phyloP scores from a whole-genome alignment of 2,888 invertebrate genomes.

The Fabriciana adippe region DNA sequence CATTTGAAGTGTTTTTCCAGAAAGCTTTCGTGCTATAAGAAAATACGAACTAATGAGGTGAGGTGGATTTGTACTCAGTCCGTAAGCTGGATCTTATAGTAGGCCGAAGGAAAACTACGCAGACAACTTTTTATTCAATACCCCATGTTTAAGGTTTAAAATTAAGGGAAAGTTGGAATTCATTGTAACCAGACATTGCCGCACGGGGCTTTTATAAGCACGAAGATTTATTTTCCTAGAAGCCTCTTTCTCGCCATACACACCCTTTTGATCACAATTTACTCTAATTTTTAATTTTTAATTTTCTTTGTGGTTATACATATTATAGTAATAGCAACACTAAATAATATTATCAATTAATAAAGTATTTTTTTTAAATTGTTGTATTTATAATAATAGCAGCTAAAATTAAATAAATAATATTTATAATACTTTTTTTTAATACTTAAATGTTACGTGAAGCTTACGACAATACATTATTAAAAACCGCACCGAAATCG shows the following conservation, averaged over 20 bases:
- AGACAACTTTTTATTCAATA: constrained; percentile 7
- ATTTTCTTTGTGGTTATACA: too few relatives aligned
- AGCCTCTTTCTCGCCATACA: constrained; percentile 22
- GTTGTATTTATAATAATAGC: too few relatives aligned
- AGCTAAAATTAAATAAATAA: too few relatives aligned
- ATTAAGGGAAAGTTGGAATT: constrained; percentile 17
- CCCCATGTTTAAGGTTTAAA: constrained; percentile 17
- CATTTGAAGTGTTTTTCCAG: constrained; percentile 9
- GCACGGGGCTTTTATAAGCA: constrained; percentile 33
- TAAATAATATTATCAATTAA: too few relatives aligned
- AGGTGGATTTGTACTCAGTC: constrained; percentile 30
- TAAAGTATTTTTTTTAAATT: too few relatives aligned
- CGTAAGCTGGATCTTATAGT: constrained; percentile 15
- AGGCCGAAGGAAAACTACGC: neutral
- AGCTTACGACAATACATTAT: too few relatives aligned
- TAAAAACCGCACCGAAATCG: too few relatives aligned
- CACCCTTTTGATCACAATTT: neutral
- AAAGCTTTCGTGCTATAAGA: constrained; percentile 25
- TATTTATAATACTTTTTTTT: too few relatives aligned
- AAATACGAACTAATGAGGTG: constrained; percentile 38
- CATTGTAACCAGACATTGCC: constrained; percentile 34
- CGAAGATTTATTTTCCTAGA: constrained; percentile 35
- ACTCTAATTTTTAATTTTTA: neutral
- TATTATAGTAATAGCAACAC: too few relatives aligned
- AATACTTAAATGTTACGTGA: too few relatives aligned